Percentiles rank a stretch among this genome's conserved stretches.
These are phyloP conservation scores for Antedon mediterranea DNA, from an alignment of 53 echinoderm and acorn worm genomes.

Conservation along the genomic window DNA sequence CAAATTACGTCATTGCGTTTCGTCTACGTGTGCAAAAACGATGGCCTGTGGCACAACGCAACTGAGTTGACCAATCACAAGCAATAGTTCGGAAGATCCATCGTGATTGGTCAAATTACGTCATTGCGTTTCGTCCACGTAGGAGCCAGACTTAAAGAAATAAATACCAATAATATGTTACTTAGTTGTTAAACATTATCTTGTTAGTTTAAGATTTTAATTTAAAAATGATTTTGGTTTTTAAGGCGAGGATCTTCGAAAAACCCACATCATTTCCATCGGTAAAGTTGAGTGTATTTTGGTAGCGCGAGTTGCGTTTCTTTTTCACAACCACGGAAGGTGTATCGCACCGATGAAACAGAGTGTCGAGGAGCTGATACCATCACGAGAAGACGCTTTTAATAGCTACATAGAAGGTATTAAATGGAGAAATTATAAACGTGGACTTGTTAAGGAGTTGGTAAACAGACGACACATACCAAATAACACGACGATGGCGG, in stretches of 20 bases:
- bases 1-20: too few species aligned
- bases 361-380: slow-evolving; percentile 28
- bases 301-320: slow-evolving; percentile 55
- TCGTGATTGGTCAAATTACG: too few species aligned
- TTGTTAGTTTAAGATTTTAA: not conserved
- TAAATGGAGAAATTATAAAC: slow-evolving; percentile 61
- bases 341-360: slow-evolving; percentile 51
- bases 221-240: not conserved
- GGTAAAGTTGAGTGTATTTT: slow-evolving; percentile 64
- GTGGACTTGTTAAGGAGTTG: slow-evolving; percentile 52
- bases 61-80: too few species aligned
- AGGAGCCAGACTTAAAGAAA: too few species aligned
- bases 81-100: too few species aligned
- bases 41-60: too few species aligned
- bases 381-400: slow-evolving; percentile 58
- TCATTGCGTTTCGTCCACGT: too few species aligned
- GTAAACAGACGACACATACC: slow-evolving; percentile 36
- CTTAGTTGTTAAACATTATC: not conserved
- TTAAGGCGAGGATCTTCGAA: slow-evolving; percentile 73
- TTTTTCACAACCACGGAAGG: slow-evolving; percentile 68
- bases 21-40: too few species aligned
- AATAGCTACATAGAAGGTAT: slow-evolving; percentile 46
- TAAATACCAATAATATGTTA: too few species aligned
- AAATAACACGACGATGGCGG: slow-evolving; percentile 45
- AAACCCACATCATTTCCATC: slow-evolving; percentile 59